Conservation (phyloP, 2,797 vertebrate genomes). For the Sebastes jordani region DNA sequence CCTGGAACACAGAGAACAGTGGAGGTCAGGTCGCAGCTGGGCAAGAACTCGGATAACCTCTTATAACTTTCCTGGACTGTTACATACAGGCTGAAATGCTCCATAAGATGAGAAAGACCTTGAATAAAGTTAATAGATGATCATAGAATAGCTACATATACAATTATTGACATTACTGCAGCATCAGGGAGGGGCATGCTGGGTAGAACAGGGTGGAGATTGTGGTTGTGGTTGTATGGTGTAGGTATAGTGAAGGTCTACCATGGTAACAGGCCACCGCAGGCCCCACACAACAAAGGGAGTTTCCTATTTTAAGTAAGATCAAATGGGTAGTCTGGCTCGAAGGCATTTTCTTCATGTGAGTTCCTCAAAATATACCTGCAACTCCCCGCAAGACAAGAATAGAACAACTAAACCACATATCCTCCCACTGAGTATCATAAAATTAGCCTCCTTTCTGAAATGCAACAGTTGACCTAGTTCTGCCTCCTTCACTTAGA, state of each 20-base stretch:
- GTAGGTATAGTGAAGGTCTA: background rate
- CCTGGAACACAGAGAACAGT: slow-evolving; percentile 5
- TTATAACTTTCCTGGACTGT: background rate
- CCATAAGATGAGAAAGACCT: background rate
- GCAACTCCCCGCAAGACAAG: slow-evolving; percentile 34
- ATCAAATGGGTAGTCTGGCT: slow-evolving; percentile 49
- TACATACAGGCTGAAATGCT: background rate
- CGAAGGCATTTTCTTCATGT: slow-evolving; percentile 47
- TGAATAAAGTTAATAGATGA: background rate
- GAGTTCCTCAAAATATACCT: slow-evolving; percentile 61
- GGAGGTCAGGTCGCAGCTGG: background rate
- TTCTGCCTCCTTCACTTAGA: slow-evolving; percentile 10
- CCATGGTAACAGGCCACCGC: background rate
- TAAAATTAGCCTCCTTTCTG: slow-evolving; percentile 37
- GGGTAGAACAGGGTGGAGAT: background rate
- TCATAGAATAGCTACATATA: background rate
- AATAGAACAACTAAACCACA: slow-evolving; percentile 67
- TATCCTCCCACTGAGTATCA: slow-evolving; percentile 50
- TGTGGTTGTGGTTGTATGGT: background rate
- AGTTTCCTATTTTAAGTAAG: slow-evolving; percentile 52
- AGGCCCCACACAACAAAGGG: slow-evolving; percentile 16
- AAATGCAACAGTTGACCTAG: slow-evolving; percentile 22
- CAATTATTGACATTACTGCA: background rate
- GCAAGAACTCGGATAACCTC: background rate
- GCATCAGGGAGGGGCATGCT: background rate